A percentile compares a stretch with the other conserved stretches of the same genome.
Evolutionary conservation across 1,140 invertebrate genomes (phyloP).

Genomic region (Drosophila mauritiana): DNA sequence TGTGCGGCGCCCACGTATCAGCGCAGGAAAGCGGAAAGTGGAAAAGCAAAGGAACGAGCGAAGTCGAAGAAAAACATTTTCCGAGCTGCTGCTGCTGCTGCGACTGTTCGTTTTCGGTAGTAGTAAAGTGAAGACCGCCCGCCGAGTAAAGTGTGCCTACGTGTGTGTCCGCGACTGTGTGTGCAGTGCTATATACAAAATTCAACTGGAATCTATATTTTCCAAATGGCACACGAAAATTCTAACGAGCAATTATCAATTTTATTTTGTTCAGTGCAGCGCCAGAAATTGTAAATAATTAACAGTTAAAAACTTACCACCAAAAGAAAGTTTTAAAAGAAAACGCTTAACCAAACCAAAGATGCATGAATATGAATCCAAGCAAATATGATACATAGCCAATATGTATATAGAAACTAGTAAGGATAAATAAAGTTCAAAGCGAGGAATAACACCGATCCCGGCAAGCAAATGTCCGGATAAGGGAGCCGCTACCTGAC

Average conservation of each 20-base stretch:
- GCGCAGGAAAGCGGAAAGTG: slow-evolving; percentile 52
- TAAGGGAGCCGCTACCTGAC: slow-evolving; percentile 71
- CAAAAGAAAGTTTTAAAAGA: slow-evolving; percentile 57
- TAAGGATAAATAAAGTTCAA: slow-evolving; percentile 29
- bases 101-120: slow-evolving; percentile 15
- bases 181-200: slow-evolving; percentile 22
- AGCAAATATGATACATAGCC: slow-evolving; percentile 60
- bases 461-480: slow-evolving; percentile 81
- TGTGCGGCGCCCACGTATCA: slow-evolving; percentile 75
- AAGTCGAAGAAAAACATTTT: slow-evolving; percentile 61
- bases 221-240: slow-evolving; percentile 12
- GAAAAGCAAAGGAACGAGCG: slow-evolving; percentile 31
- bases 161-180: slow-evolving; percentile 26
- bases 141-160: slow-evolving; percentile 50
- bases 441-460: slow-evolving; percentile 30
- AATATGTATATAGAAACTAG: slow-evolving; percentile 61
- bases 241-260: slow-evolving; percentile 11
- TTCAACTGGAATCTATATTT: background rate
- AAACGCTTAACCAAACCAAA: slow-evolving; percentile 39
- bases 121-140: slow-evolving; percentile 43
- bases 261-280: slow-evolving; percentile 60
- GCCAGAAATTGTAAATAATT: slow-evolving; percentile 74
- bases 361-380: slow-evolving; percentile 36
- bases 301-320: slow-evolving; percentile 73
- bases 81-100: slow-evolving; percentile 56